A percentile compares a stretch with the other conserved stretches of the same genome.
Conservation (phyloP, 2,888 invertebrate genomes). For the Margaritifera margaritifera region DNA sequence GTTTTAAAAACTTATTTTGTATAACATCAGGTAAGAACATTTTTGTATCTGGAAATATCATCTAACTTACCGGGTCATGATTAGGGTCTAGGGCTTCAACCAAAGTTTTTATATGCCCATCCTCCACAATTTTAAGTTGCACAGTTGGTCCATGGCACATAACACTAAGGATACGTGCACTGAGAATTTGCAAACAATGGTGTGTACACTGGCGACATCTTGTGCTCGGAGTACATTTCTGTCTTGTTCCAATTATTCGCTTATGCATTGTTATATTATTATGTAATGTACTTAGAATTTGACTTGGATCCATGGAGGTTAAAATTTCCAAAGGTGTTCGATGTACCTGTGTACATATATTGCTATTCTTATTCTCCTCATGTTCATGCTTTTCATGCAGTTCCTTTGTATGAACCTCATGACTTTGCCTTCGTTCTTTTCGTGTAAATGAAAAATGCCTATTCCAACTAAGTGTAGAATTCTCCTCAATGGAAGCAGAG, state of each 20-base stretch:
- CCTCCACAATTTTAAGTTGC: conserved; percentile 76
- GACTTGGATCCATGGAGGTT: conserved; percentile 73
- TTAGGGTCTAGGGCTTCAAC: conserved; percentile 79
- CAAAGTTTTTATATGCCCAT: conserved; percentile 77
- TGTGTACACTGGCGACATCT: conserved; percentile 78
- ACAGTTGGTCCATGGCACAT: conserved; percentile 77
- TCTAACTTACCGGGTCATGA: conserved; percentile 75
- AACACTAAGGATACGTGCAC: conserved; percentile 78
- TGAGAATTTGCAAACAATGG: conserved; percentile 78
- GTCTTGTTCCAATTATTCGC: conserved; percentile 77
- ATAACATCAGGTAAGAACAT: no score
- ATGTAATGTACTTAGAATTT: conserved; percentile 77
- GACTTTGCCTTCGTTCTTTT: conserved; percentile 34
- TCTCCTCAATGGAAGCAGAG: conserved; percentile 26
- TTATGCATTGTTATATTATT: conserved; percentile 79
- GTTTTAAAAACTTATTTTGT: no score
- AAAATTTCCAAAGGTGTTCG: conserved; percentile 68
- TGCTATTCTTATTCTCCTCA: conserved; percentile 37
- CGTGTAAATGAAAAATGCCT: conserved; percentile 34
- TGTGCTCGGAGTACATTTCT: conserved; percentile 78
- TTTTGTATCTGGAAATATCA: no score
- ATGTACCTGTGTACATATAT: conserved; percentile 38
- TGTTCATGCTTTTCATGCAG: conserved; percentile 32
- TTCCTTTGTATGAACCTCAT: conserved; percentile 39
- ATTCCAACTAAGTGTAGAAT: conserved; percentile 28